Base-by-base conservation (phyloP, 35 echinoderm and acorn worm genomes). In the Apostichopus californicus region DNA sequence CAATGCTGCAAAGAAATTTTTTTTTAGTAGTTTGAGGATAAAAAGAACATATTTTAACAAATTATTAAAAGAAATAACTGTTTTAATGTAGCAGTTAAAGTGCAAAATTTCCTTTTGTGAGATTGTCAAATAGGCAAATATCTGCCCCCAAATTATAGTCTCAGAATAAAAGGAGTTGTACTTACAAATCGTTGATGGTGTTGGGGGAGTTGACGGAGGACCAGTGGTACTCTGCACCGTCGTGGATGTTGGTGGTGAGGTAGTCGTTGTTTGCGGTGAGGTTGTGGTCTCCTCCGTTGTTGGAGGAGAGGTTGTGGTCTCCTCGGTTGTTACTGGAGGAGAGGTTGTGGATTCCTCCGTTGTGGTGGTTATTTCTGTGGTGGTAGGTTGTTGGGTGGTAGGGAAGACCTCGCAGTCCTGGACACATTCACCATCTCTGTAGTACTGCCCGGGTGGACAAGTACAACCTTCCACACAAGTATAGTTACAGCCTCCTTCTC, bases 381-480 rank as follows among this genome's bases (percentile, higher is more conserved):
- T 95, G 7, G 77, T 72, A 25, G 94, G 90, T 5, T 71, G 22
- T 25, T 23, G 15, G 4, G 79, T 58, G 13, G 87, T 85, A 11
- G 92, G 18, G 53, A 46, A 54, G 3, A 61, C 17, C 64, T 78
- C 79, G 22, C 94, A 95, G 23, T 79, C 90, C 14, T 92, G 85
- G 13, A 93, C 90, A 92, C 96, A 98, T 92, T 98, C 88, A 12
- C 94, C 96, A 57, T 93, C 79, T 9, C 93, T 22, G 52, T 88
- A 92, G 68, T 77, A 87, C 63, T 86, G 78, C 9, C 94, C 94
- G 5, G 57, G 80, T 26, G 94, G 94, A 66, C 96, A 98, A 0
- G 71, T 78, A 65, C 94, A 98, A 13, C 96, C 96, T 78, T 98
- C 96, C n/a, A 98, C 94, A 56, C 96, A 98, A 20, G 93, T 94